Evolutionary conservation across 2,113 vertebrate genomes (phyloP), one percentile per base, ranked within the genome.

Genomic region (Cariama cristata): DNA sequence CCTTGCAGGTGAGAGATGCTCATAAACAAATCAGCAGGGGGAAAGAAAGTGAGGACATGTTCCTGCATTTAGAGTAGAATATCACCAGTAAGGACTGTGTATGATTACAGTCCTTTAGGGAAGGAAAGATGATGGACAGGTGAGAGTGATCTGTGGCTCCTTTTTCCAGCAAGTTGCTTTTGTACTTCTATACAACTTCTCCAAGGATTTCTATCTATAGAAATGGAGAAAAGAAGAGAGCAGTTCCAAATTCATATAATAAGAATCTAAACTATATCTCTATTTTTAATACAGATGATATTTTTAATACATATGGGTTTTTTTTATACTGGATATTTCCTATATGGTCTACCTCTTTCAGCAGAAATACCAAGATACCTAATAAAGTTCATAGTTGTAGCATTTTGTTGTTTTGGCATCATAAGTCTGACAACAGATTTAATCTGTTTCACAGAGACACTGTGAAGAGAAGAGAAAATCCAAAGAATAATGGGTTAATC

Each of bases 51-150:
- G 23, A 49, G 85, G 77, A 59, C 55, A 44, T 89, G 76, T 16
- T 49, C 45, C 83, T 93, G 80, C 72, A 80, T 94, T 96, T 95
- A 86, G 45, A 94, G 79, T 49, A 81, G 83, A 77, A 40, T 24
- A 68, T 83, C 49, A 52, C 10, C 49, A 83, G 3, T 2, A 7
- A 64, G 5, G 62, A 7, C 44, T 40, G 17, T 33, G 79, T 64
- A 58, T 86, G 55, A 45, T 80, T 53, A 7, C 63, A 64, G 72
- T 32, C 63, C 59, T 77, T 56, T 42, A 45, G 71, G 80, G 68
- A 64, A n/a, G 59, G 40, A 50, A 8, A 30, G 59, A 27, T 56
- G 80, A 88, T 26, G 58, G 62, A 35, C 89, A 73, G 56, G 7
- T 62, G 71, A 68, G 9, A 28, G 58, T 11, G 63, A 86, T 56